A percentile compares a stretch with the other conserved stretches of the same genome.
These are phyloP conservation scores for Megaceryle maxima DNA, from an alignment of 2,113 vertebrate species.

Conservation along the genomic window DNA sequence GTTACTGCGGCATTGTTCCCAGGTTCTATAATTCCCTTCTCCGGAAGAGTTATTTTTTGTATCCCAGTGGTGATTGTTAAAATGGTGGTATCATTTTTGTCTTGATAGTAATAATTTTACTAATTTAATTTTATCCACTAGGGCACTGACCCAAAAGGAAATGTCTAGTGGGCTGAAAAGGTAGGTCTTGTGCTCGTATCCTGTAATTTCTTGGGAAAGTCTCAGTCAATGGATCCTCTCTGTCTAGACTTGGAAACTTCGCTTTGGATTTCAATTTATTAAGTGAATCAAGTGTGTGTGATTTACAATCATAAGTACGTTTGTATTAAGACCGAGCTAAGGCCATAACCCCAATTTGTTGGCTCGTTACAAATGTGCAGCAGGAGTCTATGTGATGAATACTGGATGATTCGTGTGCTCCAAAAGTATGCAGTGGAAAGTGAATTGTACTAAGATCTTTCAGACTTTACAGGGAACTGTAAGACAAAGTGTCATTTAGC, in stretches of 20 bases:
- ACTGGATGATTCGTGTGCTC: neutral
- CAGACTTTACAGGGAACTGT: neutral
- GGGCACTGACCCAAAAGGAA: neutral
- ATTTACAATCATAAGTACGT: neutral
- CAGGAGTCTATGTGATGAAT: neutral
- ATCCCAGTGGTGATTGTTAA: neutral
- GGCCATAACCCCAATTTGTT: neutral
- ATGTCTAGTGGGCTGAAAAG: neutral
- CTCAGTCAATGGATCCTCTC: rapidly evolving
- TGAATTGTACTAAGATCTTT: neutral
- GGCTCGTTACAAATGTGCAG: rapidly evolving
- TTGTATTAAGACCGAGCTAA: neutral
- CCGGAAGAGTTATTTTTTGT: neutral
- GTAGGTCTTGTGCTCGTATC: neutral
- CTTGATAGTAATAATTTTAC: neutral
- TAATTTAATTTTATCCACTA: neutral
- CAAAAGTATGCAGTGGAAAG: neutral
- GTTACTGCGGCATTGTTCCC: neutral
- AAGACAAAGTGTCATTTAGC: neutral
- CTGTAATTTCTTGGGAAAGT: neutral
- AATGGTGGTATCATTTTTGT: neutral
- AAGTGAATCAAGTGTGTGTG: neutral
- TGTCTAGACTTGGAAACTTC: neutral
- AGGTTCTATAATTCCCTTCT: neutral
- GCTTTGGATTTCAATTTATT: neutral